Evolutionary conservation across 2,888 invertebrate genomes (phyloP).

Genomic region (Drosophila neutralis): DNA sequence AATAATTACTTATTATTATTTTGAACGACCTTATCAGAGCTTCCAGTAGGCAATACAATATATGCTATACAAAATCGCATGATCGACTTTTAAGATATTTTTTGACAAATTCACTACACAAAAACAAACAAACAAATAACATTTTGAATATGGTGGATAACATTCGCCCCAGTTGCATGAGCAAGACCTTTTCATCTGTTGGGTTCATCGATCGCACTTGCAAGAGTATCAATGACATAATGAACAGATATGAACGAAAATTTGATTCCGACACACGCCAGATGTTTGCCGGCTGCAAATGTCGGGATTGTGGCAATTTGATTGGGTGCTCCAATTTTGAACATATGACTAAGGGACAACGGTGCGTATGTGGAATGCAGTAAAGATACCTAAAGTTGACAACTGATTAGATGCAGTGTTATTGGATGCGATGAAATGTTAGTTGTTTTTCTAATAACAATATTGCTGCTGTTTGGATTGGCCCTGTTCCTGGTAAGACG

Average conservation of each 20-base stretch:
- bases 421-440: conserved; percentile 1
- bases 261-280: not conserved
- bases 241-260: conserved; percentile 20
- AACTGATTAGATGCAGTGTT: conserved; percentile 9
- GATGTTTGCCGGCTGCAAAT: conserved; percentile 8
- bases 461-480: conserved; percentile 10
- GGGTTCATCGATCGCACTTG: conserved; percentile 3
- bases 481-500: conserved; percentile 35
- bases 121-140: not conserved
- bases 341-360: not conserved
- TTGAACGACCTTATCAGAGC: not conserved
- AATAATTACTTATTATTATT: conserved; percentile 1
- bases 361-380: conserved; percentile 32
- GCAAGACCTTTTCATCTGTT: not conserved
- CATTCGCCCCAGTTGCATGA: not conserved
- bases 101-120: not conserved
- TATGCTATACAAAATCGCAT: conserved; percentile 4
- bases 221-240: conserved; percentile 20
- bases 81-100: not conserved
- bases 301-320: conserved; percentile 33
- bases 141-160: conserved; percentile 5
- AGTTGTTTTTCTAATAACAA: not conserved
- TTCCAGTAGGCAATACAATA: conserved; percentile 9
- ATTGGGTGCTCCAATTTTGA: conserved; percentile 31
- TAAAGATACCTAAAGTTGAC: not conserved